Evolutionary conservation across 2,797 vertebrate genomes (phyloP).

Genomic region (Periparus ater): DNA sequence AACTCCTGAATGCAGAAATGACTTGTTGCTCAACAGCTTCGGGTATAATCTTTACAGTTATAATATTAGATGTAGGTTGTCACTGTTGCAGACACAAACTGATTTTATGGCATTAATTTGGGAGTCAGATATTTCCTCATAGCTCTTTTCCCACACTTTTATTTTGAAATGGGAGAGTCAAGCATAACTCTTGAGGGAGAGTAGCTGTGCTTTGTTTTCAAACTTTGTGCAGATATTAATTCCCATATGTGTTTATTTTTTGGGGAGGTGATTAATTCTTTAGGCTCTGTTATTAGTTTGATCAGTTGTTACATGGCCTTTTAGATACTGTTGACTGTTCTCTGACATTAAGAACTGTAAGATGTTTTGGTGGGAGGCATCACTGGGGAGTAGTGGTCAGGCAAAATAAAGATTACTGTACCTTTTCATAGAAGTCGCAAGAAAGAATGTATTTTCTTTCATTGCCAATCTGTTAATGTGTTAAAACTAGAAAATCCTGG

Average conservation of each 20-base stretch:
- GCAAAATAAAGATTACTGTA: not conserved
- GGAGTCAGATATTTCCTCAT: not conserved
- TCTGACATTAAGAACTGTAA: not conserved
- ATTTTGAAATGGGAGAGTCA: not conserved
- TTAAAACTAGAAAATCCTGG: not conserved
- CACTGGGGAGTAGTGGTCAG: not conserved
- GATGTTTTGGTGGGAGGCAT: not conserved
- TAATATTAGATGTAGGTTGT: not conserved
- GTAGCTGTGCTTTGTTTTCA: not conserved
- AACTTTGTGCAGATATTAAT: not conserved
- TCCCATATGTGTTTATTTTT: not conserved
- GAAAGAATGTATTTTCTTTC: not conserved
- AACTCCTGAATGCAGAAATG: not conserved
- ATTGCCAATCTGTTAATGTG: not conserved
- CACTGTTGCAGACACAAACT: not conserved
- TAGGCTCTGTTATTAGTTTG: not conserved
- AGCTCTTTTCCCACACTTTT: not conserved
- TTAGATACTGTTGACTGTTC: not conserved
- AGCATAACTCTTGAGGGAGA: not conserved
- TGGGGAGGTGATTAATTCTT: not conserved
- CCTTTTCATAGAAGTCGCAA: not conserved
- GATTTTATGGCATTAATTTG: not conserved
- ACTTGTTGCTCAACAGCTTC: not conserved
- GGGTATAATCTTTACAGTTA: not conserved
- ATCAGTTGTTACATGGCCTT: not conserved